A percentile compares a stretch with the other conserved stretches of the same genome.
Evolutionary conservation across 2,113 vertebrate genomes (phyloP).

Genomic region (Psettodes erumei): DNA sequence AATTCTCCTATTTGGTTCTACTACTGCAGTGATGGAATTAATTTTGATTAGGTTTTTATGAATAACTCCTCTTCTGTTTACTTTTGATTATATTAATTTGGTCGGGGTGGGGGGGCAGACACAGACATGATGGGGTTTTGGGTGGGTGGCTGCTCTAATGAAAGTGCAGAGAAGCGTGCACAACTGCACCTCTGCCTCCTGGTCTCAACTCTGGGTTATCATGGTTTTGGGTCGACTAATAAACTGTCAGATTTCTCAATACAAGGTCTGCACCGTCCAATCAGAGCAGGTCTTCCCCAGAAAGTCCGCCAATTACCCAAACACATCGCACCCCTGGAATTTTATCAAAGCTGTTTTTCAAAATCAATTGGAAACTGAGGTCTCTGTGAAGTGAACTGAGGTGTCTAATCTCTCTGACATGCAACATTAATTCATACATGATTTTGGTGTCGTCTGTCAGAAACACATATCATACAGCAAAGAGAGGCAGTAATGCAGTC

Average conservation of each 20-base stretch:
- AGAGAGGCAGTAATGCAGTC: not conserved
- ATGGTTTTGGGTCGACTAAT: not conserved
- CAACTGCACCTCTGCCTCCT: not conserved
- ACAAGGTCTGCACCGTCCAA: too few species aligned
- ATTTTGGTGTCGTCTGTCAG: constrained; percentile 2
- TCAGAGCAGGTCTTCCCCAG: not conserved
- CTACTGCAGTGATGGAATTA: too few species aligned
- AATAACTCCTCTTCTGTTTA: too few species aligned
- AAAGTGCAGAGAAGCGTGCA: not conserved
- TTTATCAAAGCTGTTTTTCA: not conserved
- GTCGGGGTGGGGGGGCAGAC: too few species aligned
- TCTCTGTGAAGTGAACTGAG: too few species aligned
- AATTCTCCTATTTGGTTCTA: not conserved
- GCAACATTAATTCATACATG: constrained; percentile 1
- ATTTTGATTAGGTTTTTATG: too few species aligned
- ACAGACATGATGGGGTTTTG: not conserved
- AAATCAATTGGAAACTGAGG: not conserved
- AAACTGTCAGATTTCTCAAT: not conserved
- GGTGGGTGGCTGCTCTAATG: not conserved
- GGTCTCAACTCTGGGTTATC: not conserved
- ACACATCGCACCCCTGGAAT: not conserved
- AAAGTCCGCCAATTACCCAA: not conserved
- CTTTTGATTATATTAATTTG: too few species aligned
- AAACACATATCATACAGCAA: not conserved
- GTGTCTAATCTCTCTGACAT: constrained; percentile 2